A percentile compares a stretch with the other conserved stretches of the same genome.
Conservation (phyloP, 2,113 vertebrate genomes). For the Tautogolabrus adspersus region DNA sequence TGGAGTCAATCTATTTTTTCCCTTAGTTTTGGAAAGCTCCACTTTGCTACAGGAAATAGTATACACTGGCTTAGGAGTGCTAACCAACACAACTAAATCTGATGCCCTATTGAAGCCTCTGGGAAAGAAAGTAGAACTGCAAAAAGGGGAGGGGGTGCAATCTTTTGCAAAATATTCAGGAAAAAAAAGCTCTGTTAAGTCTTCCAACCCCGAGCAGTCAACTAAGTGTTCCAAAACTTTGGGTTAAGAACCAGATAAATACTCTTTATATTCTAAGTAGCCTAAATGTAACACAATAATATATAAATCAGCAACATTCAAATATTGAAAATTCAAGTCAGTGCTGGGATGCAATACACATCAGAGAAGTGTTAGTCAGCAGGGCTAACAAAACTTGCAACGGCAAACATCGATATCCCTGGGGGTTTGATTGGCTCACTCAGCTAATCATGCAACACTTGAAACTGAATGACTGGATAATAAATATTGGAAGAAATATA, state of each 20-base stretch:
- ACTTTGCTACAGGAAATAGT: too few species aligned
- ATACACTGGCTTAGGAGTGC: too few species aligned
- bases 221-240: conserved; percentile 3
- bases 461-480: conserved; percentile 14
- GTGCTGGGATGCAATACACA: conserved; percentile 8
- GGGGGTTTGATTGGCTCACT: conserved; percentile 33
- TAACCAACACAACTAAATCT: neutral
- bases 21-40: too few species aligned
- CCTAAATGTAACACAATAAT: neutral
- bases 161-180: too few species aligned
- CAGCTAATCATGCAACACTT: conserved; percentile 45
- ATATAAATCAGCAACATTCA: conserved; percentile 29
- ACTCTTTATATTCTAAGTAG: neutral
- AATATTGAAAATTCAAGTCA: conserved; percentile 16
- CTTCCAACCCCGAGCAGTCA: conserved; percentile 32
- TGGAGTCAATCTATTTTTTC: too few species aligned
- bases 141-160: neutral
- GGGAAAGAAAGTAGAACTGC: neutral
- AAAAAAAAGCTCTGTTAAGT: neutral
- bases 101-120: neutral
- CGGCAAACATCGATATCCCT: conserved; percentile 12
- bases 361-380: neutral
- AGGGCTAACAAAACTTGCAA: conserved; percentile 4
- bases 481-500: conserved; percentile 31
- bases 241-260: conserved; percentile 1